Evolutionary conservation across 2,797 vertebrate species (phyloP).

Genomic region (Galagoides demidoff): DNA sequence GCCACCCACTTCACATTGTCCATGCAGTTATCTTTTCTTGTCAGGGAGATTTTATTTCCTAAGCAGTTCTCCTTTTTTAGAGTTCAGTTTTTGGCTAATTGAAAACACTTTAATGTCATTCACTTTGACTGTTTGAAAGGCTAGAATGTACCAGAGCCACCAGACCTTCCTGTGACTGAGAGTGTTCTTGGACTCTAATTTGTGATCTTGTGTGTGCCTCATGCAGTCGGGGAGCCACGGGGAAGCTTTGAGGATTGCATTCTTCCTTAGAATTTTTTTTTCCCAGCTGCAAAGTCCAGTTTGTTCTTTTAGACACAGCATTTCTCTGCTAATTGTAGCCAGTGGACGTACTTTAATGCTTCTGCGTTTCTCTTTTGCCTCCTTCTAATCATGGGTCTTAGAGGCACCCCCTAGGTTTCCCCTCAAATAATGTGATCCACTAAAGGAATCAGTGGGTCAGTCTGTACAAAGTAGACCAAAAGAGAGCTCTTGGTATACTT

Average conservation of each 20-base stretch:
- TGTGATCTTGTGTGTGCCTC: not conserved
- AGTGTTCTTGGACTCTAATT: not conserved
- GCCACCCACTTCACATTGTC: not conserved
- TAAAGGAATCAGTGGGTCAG: not conserved
- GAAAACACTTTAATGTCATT: not conserved
- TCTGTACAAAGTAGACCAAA: not conserved
- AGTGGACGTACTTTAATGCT: not conserved
- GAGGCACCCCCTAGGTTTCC: not conserved
- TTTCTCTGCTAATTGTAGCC: not conserved
- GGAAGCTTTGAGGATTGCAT: not conserved
- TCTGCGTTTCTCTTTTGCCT: conserved; percentile 7
- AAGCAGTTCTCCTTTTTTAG: conserved; percentile 6
- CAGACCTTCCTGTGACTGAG: not conserved
- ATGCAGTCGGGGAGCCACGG: not conserved
- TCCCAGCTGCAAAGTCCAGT: not conserved
- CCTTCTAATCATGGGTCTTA: conserved; percentile 1
- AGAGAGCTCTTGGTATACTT: not conserved
- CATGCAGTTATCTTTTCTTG: not conserved
- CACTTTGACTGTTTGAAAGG: not conserved
- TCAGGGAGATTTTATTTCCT: not conserved
- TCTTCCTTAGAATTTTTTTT: not conserved
- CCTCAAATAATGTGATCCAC: conserved; percentile 16
- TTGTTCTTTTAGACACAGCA: not conserved
- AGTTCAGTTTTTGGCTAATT: conserved; percentile 19
- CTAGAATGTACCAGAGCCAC: not conserved